Evolutionary conservation across 2,113 vertebrate species (phyloP).

Genomic region (Desmodus rotundus): DNA sequence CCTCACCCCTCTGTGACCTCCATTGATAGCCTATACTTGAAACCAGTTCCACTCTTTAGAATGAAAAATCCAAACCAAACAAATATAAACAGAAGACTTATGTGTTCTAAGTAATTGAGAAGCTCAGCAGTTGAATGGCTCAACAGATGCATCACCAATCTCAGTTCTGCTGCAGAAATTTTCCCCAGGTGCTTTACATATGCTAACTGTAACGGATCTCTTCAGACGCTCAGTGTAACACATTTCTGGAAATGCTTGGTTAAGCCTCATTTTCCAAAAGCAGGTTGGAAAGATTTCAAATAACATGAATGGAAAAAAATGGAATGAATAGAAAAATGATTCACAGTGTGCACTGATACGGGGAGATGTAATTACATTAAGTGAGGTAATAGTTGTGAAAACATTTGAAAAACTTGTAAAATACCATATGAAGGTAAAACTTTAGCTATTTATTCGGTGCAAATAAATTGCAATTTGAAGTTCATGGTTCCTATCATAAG

Average conservation of each 20-base stretch:
- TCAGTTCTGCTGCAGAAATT: background rate
- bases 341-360: background rate
- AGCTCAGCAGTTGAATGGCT: background rate
- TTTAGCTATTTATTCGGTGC: background rate
- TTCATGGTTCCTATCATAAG: background rate
- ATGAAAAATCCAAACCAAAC: background rate
- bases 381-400: constrained; percentile 36
- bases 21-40: background rate
- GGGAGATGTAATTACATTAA: constrained; percentile 3
- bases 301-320: background rate
- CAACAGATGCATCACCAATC: background rate
- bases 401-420: background rate
- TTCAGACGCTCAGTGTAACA: background rate
- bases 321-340: constrained; percentile 3
- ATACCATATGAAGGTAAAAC: background rate
- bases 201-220: background rate
- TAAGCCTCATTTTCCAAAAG: constrained; percentile 30
- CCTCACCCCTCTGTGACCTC: background rate
- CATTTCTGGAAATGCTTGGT: constrained; percentile 46
- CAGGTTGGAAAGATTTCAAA: constrained; percentile 15
- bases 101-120: background rate
- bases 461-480: background rate
- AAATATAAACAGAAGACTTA: background rate
- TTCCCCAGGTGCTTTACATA: constrained; percentile 30
- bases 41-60: background rate